Evolutionary conservation across 2,797 vertebrate species (phyloP), one percentile per base, ranked within the genome.

Genomic region (Helarctos malayanus): DNA sequence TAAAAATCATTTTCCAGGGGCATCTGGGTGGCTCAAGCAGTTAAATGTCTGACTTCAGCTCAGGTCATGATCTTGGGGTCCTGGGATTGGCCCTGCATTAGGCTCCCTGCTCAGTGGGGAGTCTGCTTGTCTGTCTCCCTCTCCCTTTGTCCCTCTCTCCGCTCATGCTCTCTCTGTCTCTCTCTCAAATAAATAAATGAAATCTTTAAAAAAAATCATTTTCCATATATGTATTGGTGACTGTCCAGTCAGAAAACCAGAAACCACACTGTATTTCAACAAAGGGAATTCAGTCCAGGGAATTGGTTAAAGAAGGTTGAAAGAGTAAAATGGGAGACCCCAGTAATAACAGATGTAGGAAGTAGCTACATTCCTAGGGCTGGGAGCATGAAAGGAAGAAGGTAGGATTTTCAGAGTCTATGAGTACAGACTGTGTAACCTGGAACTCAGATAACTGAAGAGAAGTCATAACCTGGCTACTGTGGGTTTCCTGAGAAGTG

Each of bases 1-100:
- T 47, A 86, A 91, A 80, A 65, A 47, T 65, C 11, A 79, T 57
- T 87, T 87, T 91, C 69, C 38, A 27, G 61, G 61, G 29, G 29
- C 7, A 13, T 15, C 61, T 63, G 61, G 6, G 61, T 32, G 61
- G 61, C 61, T 63, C 61, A 63, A 29, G 16, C 15, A 3, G 14
- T 63, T 63, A 16, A 63, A 15, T 63, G 29, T 63, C 61, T 63
- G 14, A 32, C 29, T 63, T 63, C 29, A 63, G 61, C 29, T 63
- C 61, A n/a, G 61, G 29, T 63, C 61, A 63, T 63, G 61, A n/a
- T 32, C 29, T 63, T 63, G 61, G 61, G 14, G 14, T n/a, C 61
- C 61, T 63, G 61, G 14, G 61, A n/a, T 63, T 32, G 14, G 27
- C 61, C 15, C 32, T 63, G 61, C 14, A 7, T 63, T 63, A 32